Conservation (phyloP, 2,113 vertebrate species). For the Polypterus senegalus region DNA sequence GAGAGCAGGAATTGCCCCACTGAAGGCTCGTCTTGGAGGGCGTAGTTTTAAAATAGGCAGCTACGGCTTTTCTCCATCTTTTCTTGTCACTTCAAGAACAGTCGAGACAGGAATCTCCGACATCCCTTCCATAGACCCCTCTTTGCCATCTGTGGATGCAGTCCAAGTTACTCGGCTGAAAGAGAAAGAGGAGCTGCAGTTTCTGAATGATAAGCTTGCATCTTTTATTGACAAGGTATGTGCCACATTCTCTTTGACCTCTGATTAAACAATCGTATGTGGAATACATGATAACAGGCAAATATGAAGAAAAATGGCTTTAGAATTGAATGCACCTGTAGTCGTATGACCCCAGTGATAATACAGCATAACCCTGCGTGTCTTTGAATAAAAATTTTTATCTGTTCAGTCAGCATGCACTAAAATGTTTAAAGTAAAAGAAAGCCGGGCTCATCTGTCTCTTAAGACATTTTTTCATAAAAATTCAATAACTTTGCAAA, state of each 20-base stretch:
- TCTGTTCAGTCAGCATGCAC: no score
- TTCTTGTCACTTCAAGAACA: slow-evolving; percentile 21
- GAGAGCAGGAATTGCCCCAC: slow-evolving; percentile 21
- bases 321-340: no score
- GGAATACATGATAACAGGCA: no score
- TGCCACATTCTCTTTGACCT: neutral
- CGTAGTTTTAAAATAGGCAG: slow-evolving; percentile 34
- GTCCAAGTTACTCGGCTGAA: slow-evolving; percentile 30
- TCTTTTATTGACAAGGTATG: slow-evolving; percentile 34
- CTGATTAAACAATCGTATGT: no score
- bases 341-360: no score
- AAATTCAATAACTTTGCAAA: no score
- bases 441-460: no score
- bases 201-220: slow-evolving; percentile 36
- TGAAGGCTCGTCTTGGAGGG: slow-evolving; percentile 29
- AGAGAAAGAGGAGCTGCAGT: slow-evolving; percentile 36
- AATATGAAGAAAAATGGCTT: no score
- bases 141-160: slow-evolving; percentile 31
- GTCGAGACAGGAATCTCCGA: slow-evolving; percentile 16
- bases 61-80: slow-evolving; percentile 34
- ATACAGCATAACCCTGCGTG: no score
- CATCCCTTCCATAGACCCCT: slow-evolving; percentile 32
- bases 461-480: no score
- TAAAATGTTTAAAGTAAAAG: no score
- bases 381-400: no score